Evolutionary conservation across 2,888 invertebrate species (phyloP), one percentile per base, ranked within the genome.

Genomic region (Leptarthrus brevirostris): DNA sequence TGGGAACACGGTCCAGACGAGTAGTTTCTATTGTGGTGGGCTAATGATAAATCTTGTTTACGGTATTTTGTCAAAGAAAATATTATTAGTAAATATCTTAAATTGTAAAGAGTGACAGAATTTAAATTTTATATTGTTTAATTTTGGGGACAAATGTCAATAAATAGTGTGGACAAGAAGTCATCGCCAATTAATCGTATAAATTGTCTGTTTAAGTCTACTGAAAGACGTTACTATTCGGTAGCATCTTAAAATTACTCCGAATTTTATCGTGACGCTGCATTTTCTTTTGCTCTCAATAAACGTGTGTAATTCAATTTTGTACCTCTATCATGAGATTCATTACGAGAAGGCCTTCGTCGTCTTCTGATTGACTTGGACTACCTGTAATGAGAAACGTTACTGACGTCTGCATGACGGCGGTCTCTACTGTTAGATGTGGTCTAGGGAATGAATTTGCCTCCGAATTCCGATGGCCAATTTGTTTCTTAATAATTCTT

Each of bases 361-460:
- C 64, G 64, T 44, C 64, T 44, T 64, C 20, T 64, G 64, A 64
- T 64, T 64, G 64, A 44, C 64, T 64, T 64, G 64, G 64, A 64
- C 64, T 64, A 64, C 64, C 64, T 61, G 64, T 64, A 64, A 64
- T 64, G 44, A 64, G 64, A 64, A 64, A 64, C 24, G 64, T 24
- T 64, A 44, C 20, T 44, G 64, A 47, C 44, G 64, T 44, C 20
- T 40, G 40, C 8, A 40, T 36, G 64, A 36, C 26, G 22, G 54
- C 64, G 64, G 64, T 14, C 44, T n/a, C 24, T 24, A 47, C 44
- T 64, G 47, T 64, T 64, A 64, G 64, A 64, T 64, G 64, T 64
- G 64, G 64, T 64, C 64, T 64, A 64, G 64, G 44, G 64, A 64
- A 64, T 64, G 64, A 64, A 64, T 64, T 64, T 64, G 44, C 47